phyloP scores from a whole-genome alignment of 2,888 invertebrate species.

The Acleris cristana region DNA sequence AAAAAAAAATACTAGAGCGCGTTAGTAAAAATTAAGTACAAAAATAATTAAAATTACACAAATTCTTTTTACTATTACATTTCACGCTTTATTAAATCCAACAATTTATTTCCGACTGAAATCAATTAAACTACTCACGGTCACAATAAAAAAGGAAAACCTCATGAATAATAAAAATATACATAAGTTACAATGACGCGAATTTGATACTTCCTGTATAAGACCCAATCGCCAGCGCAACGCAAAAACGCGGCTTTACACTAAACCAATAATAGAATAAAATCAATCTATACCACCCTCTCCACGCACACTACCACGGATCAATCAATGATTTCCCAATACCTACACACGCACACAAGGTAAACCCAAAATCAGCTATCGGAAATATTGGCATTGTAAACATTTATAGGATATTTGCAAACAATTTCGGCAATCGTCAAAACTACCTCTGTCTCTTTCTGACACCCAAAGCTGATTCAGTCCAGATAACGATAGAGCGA shows the following conservation, averaged over 20 bases:
- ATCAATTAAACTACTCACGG: no score
- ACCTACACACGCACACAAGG: slow-evolving; percentile 59
- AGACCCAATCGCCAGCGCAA: slow-evolving; percentile 62
- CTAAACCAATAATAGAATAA: slow-evolving; percentile 83
- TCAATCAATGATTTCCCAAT: slow-evolving; percentile 70
- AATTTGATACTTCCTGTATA: slow-evolving; percentile 57
- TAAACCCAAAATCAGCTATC: slow-evolving; percentile 54
- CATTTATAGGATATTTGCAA: slow-evolving; percentile 79
- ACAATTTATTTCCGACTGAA: no score
- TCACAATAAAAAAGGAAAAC: no score
- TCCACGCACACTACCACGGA: slow-evolving; percentile 61
- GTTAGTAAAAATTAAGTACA: no score
- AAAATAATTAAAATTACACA: no score
- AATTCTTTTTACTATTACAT: no score
- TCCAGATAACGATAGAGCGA: slow-evolving; percentile 51
- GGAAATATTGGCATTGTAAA: slow-evolving; percentile 81
- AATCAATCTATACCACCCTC: slow-evolving; percentile 82
- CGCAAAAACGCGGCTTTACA: slow-evolving; percentile 82
- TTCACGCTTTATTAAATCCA: no score
- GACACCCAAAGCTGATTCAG: slow-evolving; percentile 42
- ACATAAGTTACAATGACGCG: not conserved
- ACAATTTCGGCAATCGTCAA: slow-evolving; percentile 64
- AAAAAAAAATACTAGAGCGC: no score
- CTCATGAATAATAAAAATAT: no score
- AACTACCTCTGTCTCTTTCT: slow-evolving; percentile 60